Conservation (phyloP, 2,797 vertebrate genomes). For the Falco berigora region DNA sequence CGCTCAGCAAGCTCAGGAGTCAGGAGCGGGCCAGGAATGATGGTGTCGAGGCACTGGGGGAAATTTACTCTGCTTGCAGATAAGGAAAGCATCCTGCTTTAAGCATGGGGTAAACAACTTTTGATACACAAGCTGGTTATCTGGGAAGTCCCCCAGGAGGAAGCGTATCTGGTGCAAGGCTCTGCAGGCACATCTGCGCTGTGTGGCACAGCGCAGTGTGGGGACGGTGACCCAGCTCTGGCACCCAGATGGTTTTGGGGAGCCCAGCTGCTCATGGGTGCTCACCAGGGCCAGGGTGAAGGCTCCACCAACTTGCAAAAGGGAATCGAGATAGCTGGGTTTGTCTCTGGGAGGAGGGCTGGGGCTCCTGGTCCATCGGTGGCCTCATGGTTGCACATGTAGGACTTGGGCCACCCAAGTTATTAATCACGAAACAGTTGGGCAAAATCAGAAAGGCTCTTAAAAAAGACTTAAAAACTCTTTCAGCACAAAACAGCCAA, state of each 20-base stretch:
- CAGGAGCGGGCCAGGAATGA: not conserved
- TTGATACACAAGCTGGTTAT: not conserved
- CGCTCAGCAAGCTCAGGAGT: not conserved
- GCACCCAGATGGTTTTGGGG: not conserved
- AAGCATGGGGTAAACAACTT: conserved; percentile 33
- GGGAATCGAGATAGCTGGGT: not conserved
- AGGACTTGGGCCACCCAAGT: not conserved
- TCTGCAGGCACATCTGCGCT: not conserved
- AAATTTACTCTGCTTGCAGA: conserved; percentile 33
- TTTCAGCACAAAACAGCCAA: not conserved
- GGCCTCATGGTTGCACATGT: not conserved
- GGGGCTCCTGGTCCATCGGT: fast-evolving
- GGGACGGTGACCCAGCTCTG: not conserved
- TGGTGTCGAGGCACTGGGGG: not conserved
- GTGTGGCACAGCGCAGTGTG: not conserved
- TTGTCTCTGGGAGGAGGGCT: not conserved
- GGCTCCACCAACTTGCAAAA: not conserved
- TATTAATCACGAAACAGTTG: not conserved
- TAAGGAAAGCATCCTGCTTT: conserved; percentile 54
- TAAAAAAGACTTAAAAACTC: not conserved
- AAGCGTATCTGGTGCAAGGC: not conserved
- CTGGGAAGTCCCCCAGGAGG: conserved; percentile 23
- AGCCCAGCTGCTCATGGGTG: fast-evolving
- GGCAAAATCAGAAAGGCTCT: not conserved
- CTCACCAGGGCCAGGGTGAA: fast-evolving